These are phyloP conservation scores for Xerus inauris DNA, from an alignment of 2,113 vertebrate genomes.

Conservation along the genomic window DNA sequence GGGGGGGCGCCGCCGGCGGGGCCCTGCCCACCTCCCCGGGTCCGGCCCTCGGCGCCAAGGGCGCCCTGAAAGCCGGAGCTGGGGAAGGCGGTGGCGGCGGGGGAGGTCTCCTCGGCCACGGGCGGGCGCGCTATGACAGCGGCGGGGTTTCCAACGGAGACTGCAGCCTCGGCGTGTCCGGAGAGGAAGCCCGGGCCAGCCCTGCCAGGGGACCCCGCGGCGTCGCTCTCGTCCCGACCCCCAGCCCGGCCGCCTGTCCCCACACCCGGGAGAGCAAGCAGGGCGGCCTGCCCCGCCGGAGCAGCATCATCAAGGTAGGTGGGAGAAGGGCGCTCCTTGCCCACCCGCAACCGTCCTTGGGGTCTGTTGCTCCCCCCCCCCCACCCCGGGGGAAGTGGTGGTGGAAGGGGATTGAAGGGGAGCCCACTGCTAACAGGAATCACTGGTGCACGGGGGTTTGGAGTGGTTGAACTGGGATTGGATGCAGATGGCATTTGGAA, in stretches of 20 bases:
- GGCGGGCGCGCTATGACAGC: slow-evolving; percentile 85
- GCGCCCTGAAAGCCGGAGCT: slow-evolving; percentile 84
- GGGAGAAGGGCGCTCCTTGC: neutral
- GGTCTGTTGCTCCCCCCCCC: neutral
- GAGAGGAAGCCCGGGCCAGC: slow-evolving; percentile 85
- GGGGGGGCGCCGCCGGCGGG: slow-evolving; percentile 81
- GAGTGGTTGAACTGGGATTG: neutral
- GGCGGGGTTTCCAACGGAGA: slow-evolving; percentile 93
- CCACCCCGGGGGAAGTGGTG: neutral
- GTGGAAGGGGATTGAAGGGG: neutral
- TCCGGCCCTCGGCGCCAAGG: slow-evolving; percentile 81
- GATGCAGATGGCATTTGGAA: slow-evolving; percentile 27
- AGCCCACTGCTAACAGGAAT: neutral
- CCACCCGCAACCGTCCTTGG: slow-evolving; percentile 49
- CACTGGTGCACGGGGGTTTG: neutral
- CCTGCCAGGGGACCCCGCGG: slow-evolving; percentile 79
- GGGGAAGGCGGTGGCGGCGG: slow-evolving; percentile 82
- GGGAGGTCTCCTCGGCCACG: slow-evolving; percentile 80
- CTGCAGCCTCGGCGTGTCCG: slow-evolving; percentile 86
- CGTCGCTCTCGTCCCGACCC: slow-evolving; percentile 63
- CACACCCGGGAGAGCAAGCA: slow-evolving; percentile 87
- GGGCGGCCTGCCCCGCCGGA: slow-evolving; percentile 93
- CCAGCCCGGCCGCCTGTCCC: slow-evolving; percentile 64
- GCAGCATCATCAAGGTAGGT: slow-evolving; percentile 97
- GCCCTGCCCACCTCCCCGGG: slow-evolving; percentile 84